Percentiles rank a stretch among this genome's conserved stretches.
Conservation (phyloP, 2,797 vertebrate genomes). For the Falco berigora region DNA sequence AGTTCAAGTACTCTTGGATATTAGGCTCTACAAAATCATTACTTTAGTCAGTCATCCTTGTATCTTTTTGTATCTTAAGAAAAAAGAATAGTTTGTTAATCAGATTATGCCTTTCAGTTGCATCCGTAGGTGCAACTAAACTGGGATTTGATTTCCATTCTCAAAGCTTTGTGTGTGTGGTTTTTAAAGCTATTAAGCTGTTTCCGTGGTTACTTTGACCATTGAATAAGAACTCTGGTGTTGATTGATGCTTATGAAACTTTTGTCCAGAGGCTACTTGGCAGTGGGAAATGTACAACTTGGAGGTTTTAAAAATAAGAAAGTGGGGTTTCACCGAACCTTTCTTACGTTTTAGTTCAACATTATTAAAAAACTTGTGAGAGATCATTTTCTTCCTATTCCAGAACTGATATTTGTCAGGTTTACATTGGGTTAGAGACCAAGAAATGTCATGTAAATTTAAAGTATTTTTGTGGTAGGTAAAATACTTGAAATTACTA, state of each 20-base stretch:
- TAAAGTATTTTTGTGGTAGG: not conserved
- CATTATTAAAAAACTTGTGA: not conserved
- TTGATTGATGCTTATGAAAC: not conserved
- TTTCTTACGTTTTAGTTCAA: not conserved
- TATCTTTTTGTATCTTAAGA: not conserved
- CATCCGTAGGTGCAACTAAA: not conserved
- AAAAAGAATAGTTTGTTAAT: not conserved
- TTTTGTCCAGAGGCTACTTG: not conserved
- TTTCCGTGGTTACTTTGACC: conserved; percentile 37
- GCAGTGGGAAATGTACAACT: not conserved
- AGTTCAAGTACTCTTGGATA: not conserved
- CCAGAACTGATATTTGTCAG: not conserved
- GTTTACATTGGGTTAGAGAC: not conserved
- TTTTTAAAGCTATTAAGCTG: conserved; percentile 21
- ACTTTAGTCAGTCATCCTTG: not conserved
- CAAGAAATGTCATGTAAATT: not conserved
- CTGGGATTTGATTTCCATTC: conserved; percentile 10
- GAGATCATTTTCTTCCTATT: not conserved
- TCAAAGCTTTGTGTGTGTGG: not conserved
- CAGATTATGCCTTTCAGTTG: conserved; percentile 37
- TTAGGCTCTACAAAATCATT: not conserved
- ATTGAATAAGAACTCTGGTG: not conserved
- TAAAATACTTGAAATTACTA: not conserved
- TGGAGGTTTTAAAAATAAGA: not conserved
- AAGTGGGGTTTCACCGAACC: not conserved